Evolutionary conservation across 2,797 vertebrate genomes (phyloP), one percentile per base, ranked within the genome.

Genomic region (Moxostoma hubbsi): DNA sequence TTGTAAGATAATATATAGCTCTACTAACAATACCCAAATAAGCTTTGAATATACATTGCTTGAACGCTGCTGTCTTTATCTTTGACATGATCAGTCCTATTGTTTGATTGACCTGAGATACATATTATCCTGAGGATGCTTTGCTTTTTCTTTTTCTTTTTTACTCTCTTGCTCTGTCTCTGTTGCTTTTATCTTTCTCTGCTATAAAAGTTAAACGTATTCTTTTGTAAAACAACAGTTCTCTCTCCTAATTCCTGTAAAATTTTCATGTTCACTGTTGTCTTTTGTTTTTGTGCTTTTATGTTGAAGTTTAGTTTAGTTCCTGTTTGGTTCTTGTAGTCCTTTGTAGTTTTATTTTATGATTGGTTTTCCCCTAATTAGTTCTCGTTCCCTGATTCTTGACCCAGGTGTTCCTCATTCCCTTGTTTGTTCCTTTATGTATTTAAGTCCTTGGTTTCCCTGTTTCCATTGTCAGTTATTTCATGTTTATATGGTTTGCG

Each of bases 1-100:
- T 83, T 43, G 73, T 75, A 81, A 82, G 88, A 89, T 89, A 89
- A 90, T 88, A 86, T 57, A 51, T 57, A 57, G 64, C 68, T 84
- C 82, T 81, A 82, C 66, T 78, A 81, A 86, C 81, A 83, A 83
- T 61, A 51, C 58, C 66, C 49, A 47, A 64, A 71, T 79, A 81
- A 65, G 73, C 72, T 69, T 24, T 61, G 71, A 71, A 72, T 67
- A 36, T 36, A 54, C 69, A 61, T 46, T 73, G 72, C 61, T 73
- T 46, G 51, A 64, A 61, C 55, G 72, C 53, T 68, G 68, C 73
- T 82, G 79, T 81, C 67, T 70, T 65, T 78, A 59, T 82, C 80
- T 73, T 75, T 82, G 82, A 82, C 66, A 63, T 55, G 75, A 86
- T 82, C 74, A 61, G 70, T 84, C 79, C 59, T 76, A 73, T 76